Percentiles rank a stretch among this genome's conserved stretches.
phyloP scores from a whole-genome alignment of 2,797 vertebrate species.

The Mormyrus hasselquistii region DNA sequence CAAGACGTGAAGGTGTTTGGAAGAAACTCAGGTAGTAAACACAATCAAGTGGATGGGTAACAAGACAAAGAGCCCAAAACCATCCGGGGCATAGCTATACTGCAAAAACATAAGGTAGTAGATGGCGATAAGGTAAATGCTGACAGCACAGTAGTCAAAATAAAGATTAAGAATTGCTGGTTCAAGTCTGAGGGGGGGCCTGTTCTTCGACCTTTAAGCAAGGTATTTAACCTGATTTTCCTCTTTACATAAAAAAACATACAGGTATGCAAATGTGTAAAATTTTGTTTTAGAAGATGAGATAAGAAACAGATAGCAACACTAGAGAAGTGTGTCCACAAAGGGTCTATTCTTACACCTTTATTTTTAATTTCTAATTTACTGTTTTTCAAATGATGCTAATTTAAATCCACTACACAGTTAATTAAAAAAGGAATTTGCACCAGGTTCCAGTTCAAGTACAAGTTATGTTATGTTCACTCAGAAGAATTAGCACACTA shows the following conservation, averaged over 20 bases:
- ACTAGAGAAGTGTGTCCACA: not conserved
- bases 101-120: not conserved
- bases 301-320: not conserved
- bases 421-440: not conserved
- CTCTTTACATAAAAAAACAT: not conserved
- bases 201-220: not conserved
- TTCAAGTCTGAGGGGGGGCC: not conserved
- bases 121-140: not conserved
- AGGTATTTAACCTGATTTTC: not conserved
- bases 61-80: not conserved
- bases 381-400: not conserved
- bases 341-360: not conserved
- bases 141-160: not conserved
- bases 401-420: not conserved
- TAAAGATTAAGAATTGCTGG: not conserved
- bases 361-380: not conserved
- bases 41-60: not conserved
- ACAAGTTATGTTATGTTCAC: not conserved
- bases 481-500: not conserved
- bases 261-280: not conserved
- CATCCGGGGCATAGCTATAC: not conserved
- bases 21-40: not conserved
- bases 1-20: not conserved
- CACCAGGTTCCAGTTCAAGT: not conserved
- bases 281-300: not conserved